Evolutionary conservation across 2,797 vertebrate genomes (phyloP).

Genomic region (Lycodopsis pacificus): DNA sequence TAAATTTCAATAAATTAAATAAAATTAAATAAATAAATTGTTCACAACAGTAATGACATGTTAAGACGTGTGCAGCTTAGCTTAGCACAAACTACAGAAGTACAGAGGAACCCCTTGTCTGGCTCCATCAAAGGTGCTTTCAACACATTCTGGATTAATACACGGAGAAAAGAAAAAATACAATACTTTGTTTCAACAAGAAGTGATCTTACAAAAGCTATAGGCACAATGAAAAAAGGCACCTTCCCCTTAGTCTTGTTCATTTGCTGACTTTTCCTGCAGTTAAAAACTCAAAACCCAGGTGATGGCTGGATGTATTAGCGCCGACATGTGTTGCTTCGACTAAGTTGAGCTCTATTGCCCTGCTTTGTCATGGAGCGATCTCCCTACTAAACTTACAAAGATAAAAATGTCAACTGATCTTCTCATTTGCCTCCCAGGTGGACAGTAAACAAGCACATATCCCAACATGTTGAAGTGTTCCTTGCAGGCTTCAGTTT

Average conservation of each 20-base stretch:
- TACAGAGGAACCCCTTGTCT: not conserved
- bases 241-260: constrained; percentile 12
- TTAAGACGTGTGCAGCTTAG: constrained; percentile 9
- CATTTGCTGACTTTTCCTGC: not conserved
- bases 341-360: not conserved
- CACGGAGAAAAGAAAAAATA: not conserved
- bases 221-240: not conserved
- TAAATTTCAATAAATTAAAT: too few relatives aligned
- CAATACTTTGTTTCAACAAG: constrained; percentile 10
- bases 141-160: not conserved
- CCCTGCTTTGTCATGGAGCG: not conserved
- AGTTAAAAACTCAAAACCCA: constrained; percentile 6
- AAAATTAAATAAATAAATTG: too few relatives aligned
- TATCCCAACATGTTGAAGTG: constrained; percentile 9
- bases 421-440: constrained; percentile 19
- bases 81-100: not conserved
- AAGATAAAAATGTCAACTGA: constrained; percentile 23
- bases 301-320: not conserved
- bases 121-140: not conserved
- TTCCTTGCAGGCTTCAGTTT: constrained; percentile 12
- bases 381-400: not conserved
- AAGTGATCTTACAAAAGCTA: not conserved
- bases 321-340: not conserved
- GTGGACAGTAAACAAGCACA: constrained; percentile 28
- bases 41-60: not conserved